Evolutionary conservation across 1,140 invertebrate species (phyloP).

Genomic region (Nomia melanderi): DNA sequence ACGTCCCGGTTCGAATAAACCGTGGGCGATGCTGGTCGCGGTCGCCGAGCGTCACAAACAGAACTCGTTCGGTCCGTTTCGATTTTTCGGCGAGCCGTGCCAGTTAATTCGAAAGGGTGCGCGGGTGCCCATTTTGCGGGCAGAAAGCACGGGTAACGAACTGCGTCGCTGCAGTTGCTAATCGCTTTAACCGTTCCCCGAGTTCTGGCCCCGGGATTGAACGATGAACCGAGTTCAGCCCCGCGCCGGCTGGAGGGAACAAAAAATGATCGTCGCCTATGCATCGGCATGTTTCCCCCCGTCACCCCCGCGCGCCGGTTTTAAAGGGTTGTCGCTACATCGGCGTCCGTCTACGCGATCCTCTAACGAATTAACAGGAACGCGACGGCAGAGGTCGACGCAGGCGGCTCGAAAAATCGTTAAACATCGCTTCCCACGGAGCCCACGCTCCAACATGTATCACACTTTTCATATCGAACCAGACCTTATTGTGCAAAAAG

Average conservation of each 20-base stretch:
- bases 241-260: not conserved
- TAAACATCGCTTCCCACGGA: constrained; percentile 25
- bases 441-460: constrained; percentile 5
- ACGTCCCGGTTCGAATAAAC: too few relatives aligned
- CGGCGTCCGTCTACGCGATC: constrained; percentile 6
- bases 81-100: too few relatives aligned
- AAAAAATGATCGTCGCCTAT: not conserved
- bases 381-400: not conserved
- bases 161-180: not conserved
- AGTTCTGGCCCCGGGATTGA: not conserved
- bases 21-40: too few relatives aligned
- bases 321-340: constrained; percentile 24
- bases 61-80: too few relatives aligned
- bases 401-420: constrained; percentile 35
- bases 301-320: not conserved
- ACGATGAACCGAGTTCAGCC: constrained; percentile 16
- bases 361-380: constrained; percentile 44
- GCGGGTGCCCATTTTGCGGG: not conserved
- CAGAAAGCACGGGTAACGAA: not conserved
- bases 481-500: constrained; percentile 18
- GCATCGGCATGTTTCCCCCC: constrained; percentile 1
- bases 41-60: too few relatives aligned
- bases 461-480: constrained; percentile 12
- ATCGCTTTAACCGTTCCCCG: not conserved
- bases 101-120: too few relatives aligned